Evolutionary conservation across 1,140 invertebrate genomes (phyloP).

Genomic region (Euschistus heros): DNA sequence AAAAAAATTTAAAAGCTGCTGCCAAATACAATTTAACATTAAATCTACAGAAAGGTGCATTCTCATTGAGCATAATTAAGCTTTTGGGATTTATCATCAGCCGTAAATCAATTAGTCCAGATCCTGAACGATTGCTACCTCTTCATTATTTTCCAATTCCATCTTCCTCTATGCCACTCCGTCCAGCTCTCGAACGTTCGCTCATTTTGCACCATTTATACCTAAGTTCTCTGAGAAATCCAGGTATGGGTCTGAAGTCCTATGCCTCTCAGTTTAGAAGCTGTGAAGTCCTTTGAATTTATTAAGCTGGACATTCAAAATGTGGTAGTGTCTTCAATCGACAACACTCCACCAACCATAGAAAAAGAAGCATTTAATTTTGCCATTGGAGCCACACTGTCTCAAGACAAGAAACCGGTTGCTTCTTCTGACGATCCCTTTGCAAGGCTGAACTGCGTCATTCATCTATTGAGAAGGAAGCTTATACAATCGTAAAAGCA

Average conservation of each 20-base stretch:
- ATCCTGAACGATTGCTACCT: constrained; percentile 9
- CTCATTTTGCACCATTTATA: neutral
- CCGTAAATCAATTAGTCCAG: neutral
- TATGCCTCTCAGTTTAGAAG: neutral
- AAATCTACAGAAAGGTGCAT: neutral
- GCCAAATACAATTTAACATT: no score
- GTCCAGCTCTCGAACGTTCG: neutral
- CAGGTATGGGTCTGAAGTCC: neutral
- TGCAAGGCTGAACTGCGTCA: no score
- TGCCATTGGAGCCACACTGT: neutral
- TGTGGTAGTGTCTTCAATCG: neutral
- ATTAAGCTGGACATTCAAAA: neutral
- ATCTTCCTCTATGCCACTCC: neutral
- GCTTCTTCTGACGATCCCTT: no score
- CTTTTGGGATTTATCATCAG: constrained; percentile 1
- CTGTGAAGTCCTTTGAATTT: neutral
- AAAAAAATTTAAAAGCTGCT: no score
- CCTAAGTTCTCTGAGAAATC: neutral
- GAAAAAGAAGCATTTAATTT: neutral
- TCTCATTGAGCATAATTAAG: neutral
- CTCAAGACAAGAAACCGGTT: no score
- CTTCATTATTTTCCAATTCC: no score
- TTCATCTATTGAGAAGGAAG: no score
- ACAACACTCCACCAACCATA: neutral
- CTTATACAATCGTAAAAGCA: neutral